Base-by-base conservation (phyloP, 2,113 vertebrate genomes). In the Pristiophorus japonicus region DNA sequence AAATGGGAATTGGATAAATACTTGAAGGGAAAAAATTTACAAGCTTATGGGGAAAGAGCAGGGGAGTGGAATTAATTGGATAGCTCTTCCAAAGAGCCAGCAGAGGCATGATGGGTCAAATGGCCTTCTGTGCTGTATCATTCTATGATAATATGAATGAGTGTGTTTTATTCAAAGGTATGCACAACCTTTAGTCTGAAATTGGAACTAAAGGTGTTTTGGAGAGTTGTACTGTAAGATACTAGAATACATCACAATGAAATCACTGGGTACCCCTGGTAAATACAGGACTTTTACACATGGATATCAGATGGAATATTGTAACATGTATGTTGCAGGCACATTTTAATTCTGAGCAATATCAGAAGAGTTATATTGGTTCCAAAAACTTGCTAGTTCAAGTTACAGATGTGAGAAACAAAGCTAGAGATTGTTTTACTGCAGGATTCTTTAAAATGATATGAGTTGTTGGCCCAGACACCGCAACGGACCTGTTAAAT, bases 371-470 rank as follows among this genome's bases (percentile, higher is more conserved):
- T n/a, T 87, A 63, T 0, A n/a, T 63, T 22, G 14, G 30, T 92
- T 59, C 88, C 88, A 92, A 63, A 92, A 51, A n/a, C 55, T 20
- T 92, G 18, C 59, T 34, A 92, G 55, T 63, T 92, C 34, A 38
- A 34, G 30, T 97, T 97, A 97, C 97, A 98, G 97, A 97, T 98
- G 97, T 96, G 97, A 97, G 97, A 97, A 98, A 98, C 97, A 98
- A 98, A 98, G 97, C 96, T 96, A 92, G 96, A 96, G 97, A 97
- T 98, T 98, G 98, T 98, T 98, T 97, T 96, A 96, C 96, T 95
- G 96, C 96, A 97, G 96, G 97, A 98, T 98, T 97, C 97, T 97
- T 63, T 97, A 97, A 96, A 97, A 97, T 97, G 96, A 97, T 98
- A 97, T 98, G 97, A 98, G 98, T 97, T 97, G 96, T 96, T 96